phyloP scores from a whole-genome alignment of 2,797 vertebrate species.

The Pipistrellus pygmaeus region DNA sequence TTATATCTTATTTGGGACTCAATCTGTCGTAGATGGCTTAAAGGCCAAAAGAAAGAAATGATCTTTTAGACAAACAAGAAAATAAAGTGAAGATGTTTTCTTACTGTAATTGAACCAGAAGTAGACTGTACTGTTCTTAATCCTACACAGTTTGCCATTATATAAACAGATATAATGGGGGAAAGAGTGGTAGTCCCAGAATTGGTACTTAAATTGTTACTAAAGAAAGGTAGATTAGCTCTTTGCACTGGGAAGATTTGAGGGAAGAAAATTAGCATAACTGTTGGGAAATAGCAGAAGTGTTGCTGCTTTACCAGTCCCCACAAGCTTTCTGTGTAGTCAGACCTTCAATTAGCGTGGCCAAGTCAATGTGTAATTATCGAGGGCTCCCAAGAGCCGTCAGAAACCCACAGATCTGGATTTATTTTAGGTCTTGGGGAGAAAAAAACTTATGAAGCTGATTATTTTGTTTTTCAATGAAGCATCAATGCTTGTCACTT shows the following conservation, averaged over 20 bases:
- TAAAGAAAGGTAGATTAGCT: slow-evolving; percentile 37
- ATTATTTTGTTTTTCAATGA: slow-evolving; percentile 56
- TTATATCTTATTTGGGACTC: slow-evolving; percentile 46
- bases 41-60: slow-evolving; percentile 61
- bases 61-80: slow-evolving; percentile 51
- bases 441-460: slow-evolving; percentile 32
- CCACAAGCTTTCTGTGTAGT: slow-evolving; percentile 30
- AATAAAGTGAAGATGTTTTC: slow-evolving; percentile 63
- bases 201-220: slow-evolving; percentile 35
- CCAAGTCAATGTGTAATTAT: slow-evolving; percentile 51
- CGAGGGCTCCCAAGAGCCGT: slow-evolving; percentile 25
- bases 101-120: slow-evolving; percentile 39
- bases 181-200: background rate
- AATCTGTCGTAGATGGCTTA: slow-evolving; percentile 24
- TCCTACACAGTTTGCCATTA: background rate
- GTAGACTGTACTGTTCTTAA: background rate
- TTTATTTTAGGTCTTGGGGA: slow-evolving; percentile 67
- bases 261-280: slow-evolving; percentile 40
- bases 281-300: slow-evolving; percentile 12
- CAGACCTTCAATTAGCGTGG: slow-evolving; percentile 11
- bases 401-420: background rate
- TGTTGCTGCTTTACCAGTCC: slow-evolving; percentile 58
- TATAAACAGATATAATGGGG: background rate
- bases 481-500: slow-evolving; percentile 50
- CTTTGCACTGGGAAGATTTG: slow-evolving; percentile 40